Evolutionary conservation across 1,140 invertebrate genomes (phyloP).

Genomic region (Brachionus koreanus): DNA sequence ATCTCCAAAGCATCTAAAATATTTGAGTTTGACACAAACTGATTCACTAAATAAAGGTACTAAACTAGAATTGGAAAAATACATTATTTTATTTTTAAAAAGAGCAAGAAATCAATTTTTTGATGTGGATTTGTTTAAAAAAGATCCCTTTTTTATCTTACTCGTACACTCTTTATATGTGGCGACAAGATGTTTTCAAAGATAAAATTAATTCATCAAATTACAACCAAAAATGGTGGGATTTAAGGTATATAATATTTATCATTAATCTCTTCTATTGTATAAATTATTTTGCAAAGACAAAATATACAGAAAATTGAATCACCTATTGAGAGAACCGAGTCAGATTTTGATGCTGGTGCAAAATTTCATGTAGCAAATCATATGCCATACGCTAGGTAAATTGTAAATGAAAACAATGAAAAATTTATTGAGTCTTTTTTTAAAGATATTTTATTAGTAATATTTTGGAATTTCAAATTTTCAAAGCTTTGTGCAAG

Average conservation of each 20-base stretch:
- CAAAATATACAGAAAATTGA: conserved; percentile 53
- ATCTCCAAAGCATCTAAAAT: conserved; percentile 75
- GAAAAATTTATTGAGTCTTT: too few relatives aligned
- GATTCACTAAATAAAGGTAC: conserved; percentile 58
- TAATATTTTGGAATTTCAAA: conserved; percentile 82
- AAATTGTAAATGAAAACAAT: too few relatives aligned
- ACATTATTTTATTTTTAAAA: conserved; percentile 52
- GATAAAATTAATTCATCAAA: conserved; percentile 60
- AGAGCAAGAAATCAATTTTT: conserved; percentile 77
- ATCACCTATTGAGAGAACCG: conserved; percentile 49
- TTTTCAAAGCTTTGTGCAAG: conserved; percentile 75
- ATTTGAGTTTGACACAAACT: conserved; percentile 72
- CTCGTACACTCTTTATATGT: conserved; percentile 77
- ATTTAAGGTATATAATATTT: conserved; percentile 47
- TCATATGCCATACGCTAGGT: conserved; percentile 51
- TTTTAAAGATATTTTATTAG: conserved; percentile 91
- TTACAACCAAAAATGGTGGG: conserved; percentile 61
- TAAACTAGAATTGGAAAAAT: background rate
- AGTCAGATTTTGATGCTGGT: conserved; percentile 49
- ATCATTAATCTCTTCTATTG: background rate
- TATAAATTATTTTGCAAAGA: conserved; percentile 40
- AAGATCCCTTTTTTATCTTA: conserved; percentile 84
- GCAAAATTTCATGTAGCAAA: conserved; percentile 51
- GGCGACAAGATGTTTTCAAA: conserved; percentile 79
- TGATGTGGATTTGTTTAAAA: conserved; percentile 73